These are phyloP conservation scores for Coenonympha glycerion DNA, from an alignment of 2,888 invertebrate genomes.

Conservation along the genomic window DNA sequence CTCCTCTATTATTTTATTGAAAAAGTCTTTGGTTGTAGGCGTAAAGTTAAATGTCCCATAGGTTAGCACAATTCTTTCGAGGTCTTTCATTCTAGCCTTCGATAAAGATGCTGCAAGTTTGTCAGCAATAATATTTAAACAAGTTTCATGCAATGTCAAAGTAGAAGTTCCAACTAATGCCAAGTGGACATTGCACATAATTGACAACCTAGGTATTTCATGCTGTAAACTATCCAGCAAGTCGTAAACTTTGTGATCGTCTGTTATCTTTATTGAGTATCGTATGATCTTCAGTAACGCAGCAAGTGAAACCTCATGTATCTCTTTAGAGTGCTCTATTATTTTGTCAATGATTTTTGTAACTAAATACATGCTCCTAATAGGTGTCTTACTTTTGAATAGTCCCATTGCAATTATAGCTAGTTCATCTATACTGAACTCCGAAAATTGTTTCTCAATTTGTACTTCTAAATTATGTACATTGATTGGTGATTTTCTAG, in stretches of 20 bases:
- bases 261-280: slow-evolving; percentile 69
- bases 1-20: slow-evolving; percentile 59
- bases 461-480: slow-evolving; percentile 81
- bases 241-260: slow-evolving; percentile 61
- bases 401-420: slow-evolving; percentile 84
- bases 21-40: slow-evolving; percentile 61
- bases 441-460: slow-evolving; percentile 66
- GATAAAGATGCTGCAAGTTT: slow-evolving; percentile 67
- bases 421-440: slow-evolving; percentile 79
- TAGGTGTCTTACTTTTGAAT: slow-evolving; percentile 82
- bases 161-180: slow-evolving; percentile 77
- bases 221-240: slow-evolving; percentile 72
- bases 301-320: slow-evolving; percentile 80
- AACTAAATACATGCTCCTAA: slow-evolving; percentile 71
- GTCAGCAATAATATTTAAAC: slow-evolving; percentile 64
- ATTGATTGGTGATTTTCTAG: slow-evolving; percentile 72
- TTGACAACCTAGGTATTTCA: slow-evolving; percentile 76
- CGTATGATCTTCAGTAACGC: slow-evolving; percentile 80
- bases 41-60: slow-evolving; percentile 78
- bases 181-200: slow-evolving; percentile 79
- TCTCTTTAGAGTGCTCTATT: slow-evolving; percentile 61
- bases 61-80: slow-evolving; percentile 81
- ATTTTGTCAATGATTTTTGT: slow-evolving; percentile 70
- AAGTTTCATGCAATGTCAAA: slow-evolving; percentile 52
- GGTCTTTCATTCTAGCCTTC: slow-evolving; percentile 80